Percentiles rank a stretch among this genome's conserved stretches.
Conservation (phyloP, 2,888 invertebrate genomes). For the Clunio marinus region DNA sequence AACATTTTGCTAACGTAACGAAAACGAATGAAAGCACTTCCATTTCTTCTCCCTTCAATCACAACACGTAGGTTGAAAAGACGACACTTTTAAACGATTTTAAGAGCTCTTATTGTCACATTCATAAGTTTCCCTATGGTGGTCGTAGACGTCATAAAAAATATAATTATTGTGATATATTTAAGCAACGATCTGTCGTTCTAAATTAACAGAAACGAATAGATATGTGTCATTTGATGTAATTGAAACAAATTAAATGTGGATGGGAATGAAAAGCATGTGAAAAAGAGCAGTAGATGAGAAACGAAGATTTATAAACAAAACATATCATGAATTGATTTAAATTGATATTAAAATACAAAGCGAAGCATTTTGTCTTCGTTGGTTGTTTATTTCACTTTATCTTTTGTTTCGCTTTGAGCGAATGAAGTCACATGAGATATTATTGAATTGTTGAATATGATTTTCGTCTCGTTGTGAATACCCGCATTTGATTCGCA, state of each 20-base stretch:
- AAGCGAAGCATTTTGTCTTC: slow-evolving; percentile 10
- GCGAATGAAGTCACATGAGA: not conserved
- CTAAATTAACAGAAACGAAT: slow-evolving; percentile 24
- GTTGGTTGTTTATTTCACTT: not conserved
- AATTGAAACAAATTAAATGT: slow-evolving; percentile 38
- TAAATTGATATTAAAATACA: slow-evolving; percentile 31
- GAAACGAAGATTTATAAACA: slow-evolving; percentile 16
- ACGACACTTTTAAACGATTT: too few species aligned
- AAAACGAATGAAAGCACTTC: too few species aligned
- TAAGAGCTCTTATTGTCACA: too few species aligned
- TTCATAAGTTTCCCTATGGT: slow-evolving; percentile 18
- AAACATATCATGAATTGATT: slow-evolving; percentile 28
- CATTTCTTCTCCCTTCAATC: too few species aligned
- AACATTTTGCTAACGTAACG: too few species aligned
- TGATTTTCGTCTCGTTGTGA: not conserved
- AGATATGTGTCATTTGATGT: slow-evolving; percentile 7
- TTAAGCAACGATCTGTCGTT: slow-evolving; percentile 29
- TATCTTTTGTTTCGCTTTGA: not conserved
- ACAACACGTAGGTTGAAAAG: too few species aligned
- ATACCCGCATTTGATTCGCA: slow-evolving; percentile 8
- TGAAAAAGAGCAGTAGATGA: not conserved
- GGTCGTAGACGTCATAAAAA: slow-evolving; percentile 15
- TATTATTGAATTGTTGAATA: too few species aligned
- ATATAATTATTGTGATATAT: slow-evolving; percentile 32
- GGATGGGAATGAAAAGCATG: not conserved